Evolutionary conservation across 2,888 invertebrate species (phyloP).

Genomic region (Noctua pronuba): DNA sequence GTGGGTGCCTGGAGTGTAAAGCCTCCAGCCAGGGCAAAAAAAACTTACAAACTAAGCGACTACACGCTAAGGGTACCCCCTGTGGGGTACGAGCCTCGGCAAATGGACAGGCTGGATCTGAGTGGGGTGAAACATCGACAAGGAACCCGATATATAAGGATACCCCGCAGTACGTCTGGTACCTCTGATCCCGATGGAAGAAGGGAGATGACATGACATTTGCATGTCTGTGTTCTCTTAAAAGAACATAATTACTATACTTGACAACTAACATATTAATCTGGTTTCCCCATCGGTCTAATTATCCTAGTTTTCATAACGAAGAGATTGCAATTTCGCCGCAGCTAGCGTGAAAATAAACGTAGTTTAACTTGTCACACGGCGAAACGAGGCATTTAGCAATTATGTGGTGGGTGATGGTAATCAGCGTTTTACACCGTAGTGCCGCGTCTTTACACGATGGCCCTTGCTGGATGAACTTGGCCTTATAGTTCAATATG

Average conservation of each 20-base stretch:
- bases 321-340: conserved; percentile 27
- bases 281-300: conserved; percentile 12
- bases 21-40: too few species aligned
- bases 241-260: conserved; percentile 1
- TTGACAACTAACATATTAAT: conserved; percentile 1
- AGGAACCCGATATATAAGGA: too few species aligned
- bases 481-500: background rate
- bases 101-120: too few species aligned
- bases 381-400: conserved; percentile 34
- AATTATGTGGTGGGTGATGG: conserved; percentile 33
- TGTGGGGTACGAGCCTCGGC: too few species aligned
- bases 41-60: too few species aligned
- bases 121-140: too few species aligned
- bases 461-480: background rate
- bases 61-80: too few species aligned
- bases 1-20: too few species aligned
- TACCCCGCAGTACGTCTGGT: too few species aligned
- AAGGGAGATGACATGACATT: too few species aligned
- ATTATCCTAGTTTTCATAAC: conserved; percentile 33
- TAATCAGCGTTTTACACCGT: conserved; percentile 2
- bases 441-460: background rate
- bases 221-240: background rate
- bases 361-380: conserved; percentile 25
- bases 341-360: conserved; percentile 36
- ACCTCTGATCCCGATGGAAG: too few species aligned